A percentile compares a stretch with the other conserved stretches of the same genome.
phyloP scores from a whole-genome alignment of 2,888 invertebrate species.

The Sinodicranocentrus sp. region DNA sequence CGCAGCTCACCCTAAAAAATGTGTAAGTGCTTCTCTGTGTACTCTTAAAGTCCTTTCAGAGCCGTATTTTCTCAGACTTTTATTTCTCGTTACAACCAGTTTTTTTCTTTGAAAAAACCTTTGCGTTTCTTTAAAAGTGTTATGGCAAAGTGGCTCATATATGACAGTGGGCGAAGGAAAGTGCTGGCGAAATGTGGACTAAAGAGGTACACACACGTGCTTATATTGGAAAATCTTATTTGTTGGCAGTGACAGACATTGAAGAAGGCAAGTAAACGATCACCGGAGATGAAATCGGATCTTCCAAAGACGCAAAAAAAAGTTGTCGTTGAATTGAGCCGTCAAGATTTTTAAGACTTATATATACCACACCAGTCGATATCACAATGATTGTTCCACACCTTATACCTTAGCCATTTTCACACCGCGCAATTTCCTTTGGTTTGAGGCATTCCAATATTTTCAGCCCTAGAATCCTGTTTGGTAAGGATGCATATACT shows the following conservation, averaged over 20 bases:
- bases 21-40: too few species aligned
- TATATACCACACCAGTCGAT: neutral
- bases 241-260: conserved; percentile 18
- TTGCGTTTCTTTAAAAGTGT: conserved; percentile 1
- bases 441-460: neutral
- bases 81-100: too few species aligned
- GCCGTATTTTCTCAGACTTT: too few species aligned
- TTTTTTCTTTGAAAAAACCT: neutral
- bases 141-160: conserved; percentile 8
- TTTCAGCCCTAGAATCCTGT: neutral
- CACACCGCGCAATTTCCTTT: neutral
- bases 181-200: conserved; percentile 6
- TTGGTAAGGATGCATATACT: neutral
- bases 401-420: neutral
- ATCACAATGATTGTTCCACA: neutral
- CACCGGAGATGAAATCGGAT: conserved; percentile 64
- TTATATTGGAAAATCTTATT: conserved; percentile 47
- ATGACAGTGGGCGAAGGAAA: neutral
- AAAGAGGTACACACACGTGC: neutral
- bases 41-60: too few species aligned
- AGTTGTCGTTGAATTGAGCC: conserved; percentile 7
- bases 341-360: conserved; percentile 4
- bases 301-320: conserved; percentile 30
- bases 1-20: too few species aligned
- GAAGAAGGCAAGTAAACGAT: conserved; percentile 52